These are phyloP conservation scores for Xiphias gladius DNA, from an alignment of 2,113 vertebrate genomes.

Conservation along the genomic window DNA sequence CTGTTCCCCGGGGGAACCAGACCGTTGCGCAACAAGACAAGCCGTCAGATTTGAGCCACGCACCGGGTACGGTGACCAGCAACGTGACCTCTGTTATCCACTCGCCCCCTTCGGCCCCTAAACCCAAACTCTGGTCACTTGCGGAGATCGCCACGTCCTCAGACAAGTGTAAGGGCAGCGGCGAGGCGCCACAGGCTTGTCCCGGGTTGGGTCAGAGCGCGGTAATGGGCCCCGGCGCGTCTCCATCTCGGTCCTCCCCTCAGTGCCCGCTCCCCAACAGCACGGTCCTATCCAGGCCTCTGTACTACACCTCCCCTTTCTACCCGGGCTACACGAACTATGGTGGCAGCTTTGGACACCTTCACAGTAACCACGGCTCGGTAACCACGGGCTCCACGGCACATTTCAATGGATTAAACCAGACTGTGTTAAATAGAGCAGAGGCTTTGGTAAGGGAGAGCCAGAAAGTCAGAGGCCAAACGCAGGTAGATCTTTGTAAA, in stretches of 20 bases:
- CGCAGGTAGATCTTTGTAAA: conserved; percentile 98
- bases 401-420: conserved; percentile 99
- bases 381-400: conserved; percentile 86
- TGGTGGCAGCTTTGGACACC: conserved; percentile 94
- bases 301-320: conserved; percentile 97
- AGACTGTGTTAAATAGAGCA: conserved; percentile 97
- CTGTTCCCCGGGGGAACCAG: conserved; percentile 78
- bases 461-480: conserved; percentile 92
- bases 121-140: conserved; percentile 97
- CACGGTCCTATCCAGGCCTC: conserved; percentile 93
- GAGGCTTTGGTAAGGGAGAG: conserved; percentile 96
- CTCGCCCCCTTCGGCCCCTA: conserved; percentile 90
- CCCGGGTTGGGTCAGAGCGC: conserved; percentile 82
- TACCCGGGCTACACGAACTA: conserved; percentile 99
- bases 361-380: conserved; percentile 91
- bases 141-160: conserved; percentile 97
- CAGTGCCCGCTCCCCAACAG: conserved; percentile 92
- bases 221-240: conserved; percentile 81
- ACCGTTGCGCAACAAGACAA: conserved; percentile 81
- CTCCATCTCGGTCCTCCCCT: conserved; percentile 91
- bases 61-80: conserved; percentile 75
- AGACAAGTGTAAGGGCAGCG: conserved; percentile 92
- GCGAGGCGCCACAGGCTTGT: conserved; percentile 75
- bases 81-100: conserved; percentile 94
- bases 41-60: conserved; percentile 80